Conservation (phyloP, 2,113 vertebrate genomes). For the Spizaetus ornatus region DNA sequence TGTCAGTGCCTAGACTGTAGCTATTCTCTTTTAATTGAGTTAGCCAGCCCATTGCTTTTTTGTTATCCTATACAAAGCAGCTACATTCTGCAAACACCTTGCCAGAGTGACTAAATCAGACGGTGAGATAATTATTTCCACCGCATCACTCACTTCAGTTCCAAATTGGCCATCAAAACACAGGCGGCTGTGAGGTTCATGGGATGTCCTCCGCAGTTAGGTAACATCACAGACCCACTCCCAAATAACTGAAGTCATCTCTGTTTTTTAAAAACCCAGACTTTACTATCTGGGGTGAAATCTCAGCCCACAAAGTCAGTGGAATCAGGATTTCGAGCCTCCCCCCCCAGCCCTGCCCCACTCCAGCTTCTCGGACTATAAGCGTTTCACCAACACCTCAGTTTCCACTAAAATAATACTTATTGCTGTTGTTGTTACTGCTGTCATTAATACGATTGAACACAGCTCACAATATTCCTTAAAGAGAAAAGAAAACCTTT, state of each 20-base stretch:
- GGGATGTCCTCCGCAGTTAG: not conserved
- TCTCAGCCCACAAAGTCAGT: not conserved
- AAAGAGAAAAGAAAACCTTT: not conserved
- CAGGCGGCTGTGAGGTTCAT: not conserved
- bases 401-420: not conserved
- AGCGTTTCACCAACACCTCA: not conserved
- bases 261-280: not conserved
- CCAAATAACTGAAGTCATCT: not conserved
- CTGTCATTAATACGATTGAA: not conserved
- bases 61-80: constrained; percentile 13
- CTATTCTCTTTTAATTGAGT: constrained; percentile 47
- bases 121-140: constrained; percentile 68
- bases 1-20: constrained; percentile 52
- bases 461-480: not conserved
- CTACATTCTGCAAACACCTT: constrained; percentile 24
- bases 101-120: not conserved
- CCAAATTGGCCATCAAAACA: constrained; percentile 18
- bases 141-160: not conserved
- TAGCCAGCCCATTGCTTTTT: constrained; percentile 28
- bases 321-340: not conserved
- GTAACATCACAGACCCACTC: not conserved
- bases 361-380: not conserved
- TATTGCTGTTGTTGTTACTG: not conserved
- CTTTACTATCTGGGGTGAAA: not conserved
- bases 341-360: not conserved